Base-by-base conservation (phyloP, 2,113 vertebrate genomes). In the Seriola quinqueradiata region DNA sequence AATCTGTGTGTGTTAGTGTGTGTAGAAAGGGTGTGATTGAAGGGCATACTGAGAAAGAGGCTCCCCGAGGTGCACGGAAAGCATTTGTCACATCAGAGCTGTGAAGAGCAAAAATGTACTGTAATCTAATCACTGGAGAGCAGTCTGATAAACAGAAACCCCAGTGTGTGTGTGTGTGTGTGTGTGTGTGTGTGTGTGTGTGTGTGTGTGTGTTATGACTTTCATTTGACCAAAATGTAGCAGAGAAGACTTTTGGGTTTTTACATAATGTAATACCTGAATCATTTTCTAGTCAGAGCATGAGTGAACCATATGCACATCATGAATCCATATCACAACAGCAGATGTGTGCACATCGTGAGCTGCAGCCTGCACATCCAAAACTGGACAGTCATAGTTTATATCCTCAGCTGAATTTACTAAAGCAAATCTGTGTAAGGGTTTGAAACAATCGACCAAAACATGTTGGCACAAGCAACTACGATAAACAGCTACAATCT, bases 71-170 rank as follows among this genome's bases (percentile, higher is more conserved):
- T 81, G 81, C 78, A 81, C 36, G 54, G 65, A 81, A 81, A 86
- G 76, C 85, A 82, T 91, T 92, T 67, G 83, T 81, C 89, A 90
- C 89, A 81, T 84, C 42, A 2, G 79, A 81, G 50, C 79, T 85
- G 89, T 83, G 81, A 83, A 83, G 78, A 90, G 82, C 83, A 70
- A 46, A 61, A 82, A 81, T 70, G 60, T 44, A 75, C 52, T 4
- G 34, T 77, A 77, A 81, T 83, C 65, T 64, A 88, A 90, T 87
- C 89, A 73, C 87, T n/a, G 68, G 81, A 79, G 87, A 89, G 78
- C 17, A 70, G 74, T 79, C 50, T 71, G 82, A 74, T 75, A 79
- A 58, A 32, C 46, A 70, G 44, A 80, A 66, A 70, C 10, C 59
- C 36, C 59, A 3, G 42, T 42, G 42, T 40, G 55, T 55, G 65